Evolutionary conservation across 2,113 vertebrate genomes (phyloP).

Genomic region (Ovis canadensis): DNA sequence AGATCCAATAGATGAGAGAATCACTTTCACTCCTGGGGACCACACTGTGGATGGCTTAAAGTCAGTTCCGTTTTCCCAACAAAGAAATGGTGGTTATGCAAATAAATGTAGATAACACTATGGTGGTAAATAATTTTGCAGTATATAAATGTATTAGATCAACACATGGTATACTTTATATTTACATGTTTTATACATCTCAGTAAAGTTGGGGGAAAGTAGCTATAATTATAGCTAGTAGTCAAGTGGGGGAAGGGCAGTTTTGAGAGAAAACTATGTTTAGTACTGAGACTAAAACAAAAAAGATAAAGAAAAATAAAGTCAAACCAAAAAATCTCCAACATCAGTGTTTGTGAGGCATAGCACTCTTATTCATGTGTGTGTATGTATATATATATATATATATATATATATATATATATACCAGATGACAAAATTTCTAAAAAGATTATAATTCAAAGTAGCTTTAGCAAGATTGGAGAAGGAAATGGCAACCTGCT

Average conservation of each 20-base stretch:
- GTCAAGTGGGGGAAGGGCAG: not conserved
- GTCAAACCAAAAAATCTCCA: not conserved
- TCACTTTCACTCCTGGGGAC: not conserved
- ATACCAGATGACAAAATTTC: not conserved
- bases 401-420: not conserved
- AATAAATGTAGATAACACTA: not conserved
- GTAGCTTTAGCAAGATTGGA: not conserved
- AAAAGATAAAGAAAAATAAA: not conserved
- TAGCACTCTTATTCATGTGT: not conserved
- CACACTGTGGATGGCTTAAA: not conserved
- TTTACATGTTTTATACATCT: not conserved
- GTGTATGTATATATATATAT: not conserved
- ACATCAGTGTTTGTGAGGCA: not conserved
- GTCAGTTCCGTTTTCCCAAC: not conserved
- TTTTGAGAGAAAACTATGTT: not conserved
- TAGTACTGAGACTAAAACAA: not conserved
- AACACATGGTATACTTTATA: not conserved
- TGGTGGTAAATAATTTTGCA: not conserved
- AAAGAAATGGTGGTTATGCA: not conserved
- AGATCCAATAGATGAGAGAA: not conserved
- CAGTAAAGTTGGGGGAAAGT: not conserved
- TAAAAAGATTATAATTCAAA: not conserved
- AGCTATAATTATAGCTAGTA: not conserved
- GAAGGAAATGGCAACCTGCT: not conserved
- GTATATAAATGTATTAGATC: not conserved